Base-by-base conservation (phyloP, 2,888 invertebrate species). In the Meteorus cinctellus region DNA sequence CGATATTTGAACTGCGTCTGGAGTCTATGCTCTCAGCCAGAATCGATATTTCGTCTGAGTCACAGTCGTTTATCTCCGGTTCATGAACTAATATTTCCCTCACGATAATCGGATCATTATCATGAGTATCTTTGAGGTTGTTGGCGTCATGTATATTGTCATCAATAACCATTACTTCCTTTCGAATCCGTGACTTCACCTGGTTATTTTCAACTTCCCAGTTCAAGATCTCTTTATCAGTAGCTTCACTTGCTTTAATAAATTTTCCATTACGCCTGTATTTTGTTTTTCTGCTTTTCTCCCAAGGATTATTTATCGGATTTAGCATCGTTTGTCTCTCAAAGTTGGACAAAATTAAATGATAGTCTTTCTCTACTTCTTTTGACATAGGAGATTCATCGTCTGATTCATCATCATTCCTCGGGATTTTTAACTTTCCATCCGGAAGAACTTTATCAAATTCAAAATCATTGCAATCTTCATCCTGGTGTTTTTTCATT, bases 361-460 rank as follows among this genome's bases (percentile, higher is more conserved):
- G 77, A 51, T 77, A 77, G 63, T 78, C 73, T 10, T 67, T 72
- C 45, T 78, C 76, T 10, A 76, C 67, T 19, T 27, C 27, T 10
- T 6, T 10, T 36, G 60, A 27, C 1, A 10, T 36, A 6, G 34
- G 75, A 2, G 80, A 74, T 65, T 84, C 81, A 66, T 62, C 66
- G 14, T 84, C 83, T 3, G 78, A 80, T 59, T 84, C 80, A 48
- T 82, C 77, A 6, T 72, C 60, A 2, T 6, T 27, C n/a, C 74
- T 55, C 0, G 77, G 59, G 72, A 88, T 82, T 10, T 80, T 75
- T 48, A 88, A 78, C 78, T 81, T 85, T 2, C 89, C 89, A 72
- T 83, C 79, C 1, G 82, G 68, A 4, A 78, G 45, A 29, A 82
- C 80, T 66, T 84, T 80, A 65, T 83, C 77, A 74, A 89, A 89